Conservation (phyloP, 2,113 vertebrate genomes). For the Pachycephala philippinensis region DNA sequence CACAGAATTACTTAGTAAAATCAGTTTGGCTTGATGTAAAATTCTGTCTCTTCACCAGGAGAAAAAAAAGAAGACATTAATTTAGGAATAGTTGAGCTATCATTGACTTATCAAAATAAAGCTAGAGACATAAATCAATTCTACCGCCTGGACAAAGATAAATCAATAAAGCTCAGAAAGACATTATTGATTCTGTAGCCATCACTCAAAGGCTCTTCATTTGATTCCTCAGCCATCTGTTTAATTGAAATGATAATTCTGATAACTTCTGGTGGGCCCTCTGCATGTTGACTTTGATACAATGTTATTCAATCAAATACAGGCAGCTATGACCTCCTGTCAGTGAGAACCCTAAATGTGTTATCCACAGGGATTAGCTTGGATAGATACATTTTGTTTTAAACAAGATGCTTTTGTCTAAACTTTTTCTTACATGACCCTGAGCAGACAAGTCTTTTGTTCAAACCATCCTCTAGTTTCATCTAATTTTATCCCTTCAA, state of each 20-base stretch:
- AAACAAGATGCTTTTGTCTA: slow-evolving; percentile 34
- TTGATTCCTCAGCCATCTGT: slow-evolving; percentile 82
- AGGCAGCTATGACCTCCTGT: slow-evolving; percentile 38
- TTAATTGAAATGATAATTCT: slow-evolving; percentile 82
- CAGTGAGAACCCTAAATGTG: slow-evolving; percentile 32
- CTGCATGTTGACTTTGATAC: slow-evolving; percentile 65
- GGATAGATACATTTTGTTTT: slow-evolving; percentile 24
- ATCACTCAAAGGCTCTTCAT: slow-evolving; percentile 79
- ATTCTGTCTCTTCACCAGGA: slow-evolving; percentile 19
- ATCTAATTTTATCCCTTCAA: background rate
- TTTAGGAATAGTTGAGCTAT: slow-evolving; percentile 79
- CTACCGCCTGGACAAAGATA: slow-evolving; percentile 64
- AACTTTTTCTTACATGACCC: slow-evolving; percentile 18
- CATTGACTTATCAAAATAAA: slow-evolving; percentile 83
- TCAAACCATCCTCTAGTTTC: background rate
- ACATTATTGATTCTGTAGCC: slow-evolving; percentile 80
- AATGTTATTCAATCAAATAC: slow-evolving; percentile 63
- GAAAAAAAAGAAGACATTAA: slow-evolving; percentile 71
- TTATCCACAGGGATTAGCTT: slow-evolving; percentile 30
- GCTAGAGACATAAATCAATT: slow-evolving; percentile 75
- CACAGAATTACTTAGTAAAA: slow-evolving; percentile 70
- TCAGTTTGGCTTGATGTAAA: slow-evolving; percentile 64
- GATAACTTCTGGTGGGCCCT: slow-evolving; percentile 65
- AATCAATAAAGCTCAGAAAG: slow-evolving; percentile 83
- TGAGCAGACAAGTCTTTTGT: slow-evolving; percentile 5